A percentile compares a stretch with the other conserved stretches of the same genome.
These are phyloP conservation scores for Hypomecis punctinalis DNA, from an alignment of 2,888 invertebrate species.

Conservation along the genomic window DNA sequence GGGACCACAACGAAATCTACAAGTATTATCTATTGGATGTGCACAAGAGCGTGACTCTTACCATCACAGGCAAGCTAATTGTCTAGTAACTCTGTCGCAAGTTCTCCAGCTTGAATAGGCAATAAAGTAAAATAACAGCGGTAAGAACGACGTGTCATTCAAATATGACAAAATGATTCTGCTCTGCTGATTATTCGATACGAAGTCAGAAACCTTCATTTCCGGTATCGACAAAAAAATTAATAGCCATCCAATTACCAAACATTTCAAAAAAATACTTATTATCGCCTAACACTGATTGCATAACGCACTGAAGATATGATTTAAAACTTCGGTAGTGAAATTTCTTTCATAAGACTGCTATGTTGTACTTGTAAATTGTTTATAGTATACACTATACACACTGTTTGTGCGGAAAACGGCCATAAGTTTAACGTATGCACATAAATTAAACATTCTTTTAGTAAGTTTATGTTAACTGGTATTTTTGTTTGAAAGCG, in stretches of 20 bases:
- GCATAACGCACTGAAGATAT: slow-evolving; percentile 1
- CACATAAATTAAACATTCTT: slow-evolving; percentile 38
- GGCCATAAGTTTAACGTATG: slow-evolving; percentile 23
- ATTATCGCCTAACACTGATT: slow-evolving; percentile 4
- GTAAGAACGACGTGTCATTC: slow-evolving; percentile 1
- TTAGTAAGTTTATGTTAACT: slow-evolving; percentile 27
- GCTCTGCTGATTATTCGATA: slow-evolving; percentile 5
- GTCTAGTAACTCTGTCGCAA: too few relatives aligned
- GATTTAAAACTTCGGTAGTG: neutral
- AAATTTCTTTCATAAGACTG: neutral
- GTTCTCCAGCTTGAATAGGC: too few relatives aligned
- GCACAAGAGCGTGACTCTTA: too few relatives aligned
- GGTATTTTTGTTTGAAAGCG: slow-evolving; percentile 27
- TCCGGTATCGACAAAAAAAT: slow-evolving; percentile 12
- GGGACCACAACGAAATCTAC: too few relatives aligned
- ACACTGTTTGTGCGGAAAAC: slow-evolving; percentile 13
- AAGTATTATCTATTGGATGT: too few relatives aligned
- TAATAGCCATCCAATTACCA: neutral
- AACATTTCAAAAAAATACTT: slow-evolving; percentile 11
- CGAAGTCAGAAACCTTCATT: slow-evolving; percentile 10
- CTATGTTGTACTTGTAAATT: neutral
- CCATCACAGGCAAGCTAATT: too few relatives aligned
- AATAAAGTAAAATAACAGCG: neutral
- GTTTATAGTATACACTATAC: neutral
- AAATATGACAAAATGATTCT: slow-evolving; percentile 10